These are phyloP conservation scores for Arrhamphus sclerolepis DNA, from an alignment of 2,797 vertebrate species.

Conservation along the genomic window DNA sequence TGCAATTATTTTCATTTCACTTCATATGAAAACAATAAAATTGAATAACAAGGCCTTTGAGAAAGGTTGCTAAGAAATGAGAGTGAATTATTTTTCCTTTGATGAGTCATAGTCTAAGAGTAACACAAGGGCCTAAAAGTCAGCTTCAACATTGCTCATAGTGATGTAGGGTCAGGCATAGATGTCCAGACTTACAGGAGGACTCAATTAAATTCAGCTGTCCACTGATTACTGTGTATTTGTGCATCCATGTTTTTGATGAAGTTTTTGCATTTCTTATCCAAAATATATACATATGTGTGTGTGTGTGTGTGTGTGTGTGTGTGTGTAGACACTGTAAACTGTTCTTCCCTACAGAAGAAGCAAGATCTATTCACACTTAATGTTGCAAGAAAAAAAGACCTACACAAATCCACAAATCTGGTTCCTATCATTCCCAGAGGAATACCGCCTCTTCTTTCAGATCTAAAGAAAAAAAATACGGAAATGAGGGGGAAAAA, in stretches of 20 bases:
- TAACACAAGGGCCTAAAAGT: constrained; percentile 21
- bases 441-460: constrained; percentile 54
- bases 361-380: constrained; percentile 26
- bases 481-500: constrained; percentile 64
- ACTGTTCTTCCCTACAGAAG: neutral
- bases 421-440: constrained; percentile 64
- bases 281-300: neutral
- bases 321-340: no score
- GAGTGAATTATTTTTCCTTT: constrained; percentile 19
- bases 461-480: constrained; percentile 38
- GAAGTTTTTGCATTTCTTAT: constrained; percentile 6
- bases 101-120: constrained; percentile 16
- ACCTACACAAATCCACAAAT: constrained; percentile 45
- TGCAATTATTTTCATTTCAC: constrained; percentile 20
- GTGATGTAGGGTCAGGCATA: constrained; percentile 43
- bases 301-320: no score
- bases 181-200: constrained; percentile 45
- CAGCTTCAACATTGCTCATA: constrained; percentile 12
- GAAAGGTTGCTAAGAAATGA: constrained; percentile 33
- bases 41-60: constrained; percentile 34
- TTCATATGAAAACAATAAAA: constrained; percentile 40
- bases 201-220: constrained; percentile 61
- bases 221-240: constrained; percentile 32
- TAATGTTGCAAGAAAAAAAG: constrained; percentile 22
- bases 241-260: constrained; percentile 27